Evolutionary conservation across 2,797 vertebrate genomes (phyloP).

Genomic region (Falco rusticolus): DNA sequence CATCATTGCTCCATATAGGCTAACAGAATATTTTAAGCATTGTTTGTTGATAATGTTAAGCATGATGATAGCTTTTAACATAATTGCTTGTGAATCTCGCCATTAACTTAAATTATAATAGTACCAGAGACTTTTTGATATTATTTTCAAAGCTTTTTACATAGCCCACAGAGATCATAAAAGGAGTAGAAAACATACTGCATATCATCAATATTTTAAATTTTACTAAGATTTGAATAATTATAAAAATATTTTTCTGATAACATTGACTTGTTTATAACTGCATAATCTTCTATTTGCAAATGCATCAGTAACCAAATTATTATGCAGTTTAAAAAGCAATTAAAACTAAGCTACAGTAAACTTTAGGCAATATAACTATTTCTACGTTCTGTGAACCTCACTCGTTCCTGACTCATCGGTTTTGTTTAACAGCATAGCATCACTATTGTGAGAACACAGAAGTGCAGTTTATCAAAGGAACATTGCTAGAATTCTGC

Average conservation of each 20-base stretch:
- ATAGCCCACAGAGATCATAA: not conserved
- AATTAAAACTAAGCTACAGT: conserved; percentile 29
- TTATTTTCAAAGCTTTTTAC: not conserved
- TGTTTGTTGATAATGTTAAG: not conserved
- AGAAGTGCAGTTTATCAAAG: not conserved
- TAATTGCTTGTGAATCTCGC: not conserved
- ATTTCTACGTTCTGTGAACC: not conserved
- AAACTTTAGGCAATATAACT: not conserved
- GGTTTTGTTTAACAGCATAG: not conserved
- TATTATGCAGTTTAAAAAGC: not conserved
- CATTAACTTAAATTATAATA: not conserved
- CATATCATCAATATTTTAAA: not conserved
- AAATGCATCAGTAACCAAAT: not conserved
- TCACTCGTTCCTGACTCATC: not conserved
- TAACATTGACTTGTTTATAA: not conserved
- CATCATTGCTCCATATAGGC: not conserved
- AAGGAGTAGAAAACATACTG: not conserved
- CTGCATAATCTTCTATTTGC: not conserved
- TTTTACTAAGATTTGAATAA: not conserved
- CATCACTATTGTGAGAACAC: fast-evolving
- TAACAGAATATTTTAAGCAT: not conserved
- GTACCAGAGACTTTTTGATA: not conserved
- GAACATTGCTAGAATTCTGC: not conserved
- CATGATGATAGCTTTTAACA: not conserved
- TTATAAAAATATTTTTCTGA: not conserved